Evolutionary conservation across 1,140 invertebrate species (phyloP).

Genomic region (Nebria ingens): DNA sequence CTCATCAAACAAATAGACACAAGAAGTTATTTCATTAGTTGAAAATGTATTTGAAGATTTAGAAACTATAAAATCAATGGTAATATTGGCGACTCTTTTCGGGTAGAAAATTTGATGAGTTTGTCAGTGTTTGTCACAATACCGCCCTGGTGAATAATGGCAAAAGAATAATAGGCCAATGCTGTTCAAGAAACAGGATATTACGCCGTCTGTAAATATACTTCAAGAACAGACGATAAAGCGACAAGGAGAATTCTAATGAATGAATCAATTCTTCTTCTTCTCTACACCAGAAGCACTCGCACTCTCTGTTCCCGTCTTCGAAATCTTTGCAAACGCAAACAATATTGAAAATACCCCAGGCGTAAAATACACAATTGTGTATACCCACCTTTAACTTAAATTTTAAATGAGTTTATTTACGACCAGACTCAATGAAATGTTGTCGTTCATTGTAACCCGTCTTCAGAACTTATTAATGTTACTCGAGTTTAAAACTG

Average conservation of each 20-base stretch:
- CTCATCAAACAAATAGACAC: too few relatives aligned
- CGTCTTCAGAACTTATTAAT: too few relatives aligned
- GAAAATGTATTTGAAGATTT: neutral
- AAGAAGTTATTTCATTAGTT: neutral
- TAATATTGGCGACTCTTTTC: neutral
- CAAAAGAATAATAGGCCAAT: conserved; percentile 8
- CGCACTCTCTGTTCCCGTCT: too few relatives aligned
- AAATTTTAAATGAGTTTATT: too few relatives aligned
- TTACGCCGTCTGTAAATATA: neutral
- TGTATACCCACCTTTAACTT: too few relatives aligned
- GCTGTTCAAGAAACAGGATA: conserved; percentile 1
- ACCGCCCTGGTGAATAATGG: neutral
- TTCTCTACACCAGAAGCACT: neutral
- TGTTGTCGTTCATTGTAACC: too few relatives aligned
- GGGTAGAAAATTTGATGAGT: neutral
- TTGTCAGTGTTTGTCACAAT: neutral
- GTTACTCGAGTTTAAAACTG: too few relatives aligned
- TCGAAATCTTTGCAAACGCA: too few relatives aligned
- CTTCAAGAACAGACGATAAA: neutral
- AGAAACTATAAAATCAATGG: neutral
- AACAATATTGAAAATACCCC: too few relatives aligned
- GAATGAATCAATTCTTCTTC: conserved; percentile 1
- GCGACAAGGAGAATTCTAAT: neutral
- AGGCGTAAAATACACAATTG: too few relatives aligned
- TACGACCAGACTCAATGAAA: too few relatives aligned